Base-by-base conservation (phyloP, 2,113 vertebrate species). In the Dolichallabes microphthalmus region DNA sequence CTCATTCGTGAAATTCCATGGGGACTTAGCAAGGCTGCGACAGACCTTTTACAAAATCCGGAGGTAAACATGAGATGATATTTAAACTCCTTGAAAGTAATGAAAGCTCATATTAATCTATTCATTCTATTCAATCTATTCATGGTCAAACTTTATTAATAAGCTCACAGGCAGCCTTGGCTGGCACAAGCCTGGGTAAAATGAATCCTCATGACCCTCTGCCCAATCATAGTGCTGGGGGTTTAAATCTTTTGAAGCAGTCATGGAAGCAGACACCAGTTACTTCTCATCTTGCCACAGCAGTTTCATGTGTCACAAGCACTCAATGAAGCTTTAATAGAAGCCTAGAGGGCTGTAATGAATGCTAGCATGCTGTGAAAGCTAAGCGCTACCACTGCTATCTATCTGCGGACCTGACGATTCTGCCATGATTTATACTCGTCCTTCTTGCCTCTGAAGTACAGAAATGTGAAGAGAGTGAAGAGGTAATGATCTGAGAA, bases 231-330 rank as follows among this genome's bases (percentile, higher is more conserved):
- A 27, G 50, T 53, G 25, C 50, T 9, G 92, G n/a, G 17, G 45
- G 45, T 76, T 93, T 95, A 95, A 96, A 95, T 96, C 94, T 93
- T 90, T 87, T 91, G 91, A 93, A 93, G 91, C 89, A 87, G 90
- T 89, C 57, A 96, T 94, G 14, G n/a, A 76, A 76, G 50, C 92
- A 95, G 96, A 95, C 95, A 95, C 93, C 87, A 93, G 92, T 95
- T 95, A 94, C 97, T 95, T 95, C 95, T 96, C 95, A 95, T 92
- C 92, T 90, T 90, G 86, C 92, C 89, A 75, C 87, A 88, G 89
- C 92, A 94, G 94, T 93, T 97, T 95, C 93, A 93, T 93, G 93
- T 96, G 95, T 95, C 95, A 95, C 93, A 93, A 94, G 92, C 88
- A 88, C 91, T 97, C 96, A 96, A 94, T 94, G 92, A 91, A 81